Evolutionary conservation across 2,797 vertebrate genomes (phyloP), one percentile per base, ranked within the genome.

Genomic region (Molossus alvarezi): DNA sequence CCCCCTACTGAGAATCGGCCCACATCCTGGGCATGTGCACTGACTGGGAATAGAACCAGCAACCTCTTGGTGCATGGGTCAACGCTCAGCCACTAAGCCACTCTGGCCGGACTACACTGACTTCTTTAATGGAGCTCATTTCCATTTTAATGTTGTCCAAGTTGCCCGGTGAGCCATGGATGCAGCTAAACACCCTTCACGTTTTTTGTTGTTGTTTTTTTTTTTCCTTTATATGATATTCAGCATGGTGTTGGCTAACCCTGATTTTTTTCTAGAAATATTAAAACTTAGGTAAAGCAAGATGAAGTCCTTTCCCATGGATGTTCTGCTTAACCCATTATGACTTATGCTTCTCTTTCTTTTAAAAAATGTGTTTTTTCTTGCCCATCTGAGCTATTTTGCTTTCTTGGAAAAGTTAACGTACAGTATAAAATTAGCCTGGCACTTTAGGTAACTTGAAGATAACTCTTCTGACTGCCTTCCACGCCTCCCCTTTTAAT

Each of bases 361-460:
- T 73, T 73, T 21, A 13, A 58, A 85, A 57, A 37, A 37, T 37
- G 12, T 57, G 51, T 33, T 55, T 14, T 73, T 81, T 0, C 13
- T 97, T 94, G 94, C 77, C 76, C 77, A 72, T 53, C 83, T 96
- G 87, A 97, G 88, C 94, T 93, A 95, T 97, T 98, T 98, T 94
- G 82, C 60, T 92, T 95, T 96, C 93, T 97, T 94, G 95, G 90
- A 95, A 76, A 3, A 89, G 96, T 97, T 97, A 90, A 97, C 97
- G 96, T 1, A 4, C 48, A 64, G 64, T 96, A 91, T 97, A 97
- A 96, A 95, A 91, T 90, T 90, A 91, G 17, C 83, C 97, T 98
- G 97, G 94, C 96, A 98, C 97, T 97, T 95, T 96, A 97, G 90
- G 96, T 91, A 94, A 96, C 90, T 95, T 97, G 98, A 98, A 98